Evolutionary conservation across 2,797 vertebrate genomes (phyloP).

Genomic region (Masticophis lateralis): DNA sequence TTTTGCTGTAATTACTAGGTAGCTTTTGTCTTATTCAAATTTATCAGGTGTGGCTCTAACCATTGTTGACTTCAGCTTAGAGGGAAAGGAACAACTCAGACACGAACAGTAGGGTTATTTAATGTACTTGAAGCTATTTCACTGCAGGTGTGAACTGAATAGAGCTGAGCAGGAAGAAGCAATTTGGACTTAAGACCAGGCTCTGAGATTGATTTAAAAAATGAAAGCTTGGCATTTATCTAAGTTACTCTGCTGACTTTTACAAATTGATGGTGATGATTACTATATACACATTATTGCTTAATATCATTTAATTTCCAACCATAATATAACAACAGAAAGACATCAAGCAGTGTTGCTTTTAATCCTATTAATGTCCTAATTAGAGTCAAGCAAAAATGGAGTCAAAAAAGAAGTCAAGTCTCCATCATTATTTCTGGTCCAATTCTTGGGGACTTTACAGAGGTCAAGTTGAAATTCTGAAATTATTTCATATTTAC

Average conservation of each 20-base stretch:
- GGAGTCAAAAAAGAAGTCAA: neutral
- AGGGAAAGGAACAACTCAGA: neutral
- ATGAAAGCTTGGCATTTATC: neutral
- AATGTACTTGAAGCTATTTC: neutral
- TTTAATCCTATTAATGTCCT: neutral
- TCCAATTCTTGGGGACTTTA: neutral
- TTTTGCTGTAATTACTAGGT: neutral
- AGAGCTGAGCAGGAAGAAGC: neutral
- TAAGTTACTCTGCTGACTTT: neutral
- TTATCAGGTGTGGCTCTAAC: constrained; percentile 13
- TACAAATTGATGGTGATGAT: neutral
- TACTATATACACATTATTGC: neutral
- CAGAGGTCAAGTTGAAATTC: neutral
- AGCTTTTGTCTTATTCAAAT: neutral
- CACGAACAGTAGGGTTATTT: neutral
- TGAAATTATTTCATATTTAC: neutral
- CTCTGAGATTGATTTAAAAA: neutral
- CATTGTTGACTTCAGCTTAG: neutral
- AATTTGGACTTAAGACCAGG: neutral
- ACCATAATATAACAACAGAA: neutral
- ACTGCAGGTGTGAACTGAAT: neutral
- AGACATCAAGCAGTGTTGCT: neutral
- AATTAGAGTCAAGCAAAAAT: neutral
- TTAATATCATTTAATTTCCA: neutral
- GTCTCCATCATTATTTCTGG: neutral